Evolutionary conservation across 2,888 invertebrate species (phyloP), one percentile per base, ranked within the genome.

Genomic region (Platynereis dumerilii): DNA sequence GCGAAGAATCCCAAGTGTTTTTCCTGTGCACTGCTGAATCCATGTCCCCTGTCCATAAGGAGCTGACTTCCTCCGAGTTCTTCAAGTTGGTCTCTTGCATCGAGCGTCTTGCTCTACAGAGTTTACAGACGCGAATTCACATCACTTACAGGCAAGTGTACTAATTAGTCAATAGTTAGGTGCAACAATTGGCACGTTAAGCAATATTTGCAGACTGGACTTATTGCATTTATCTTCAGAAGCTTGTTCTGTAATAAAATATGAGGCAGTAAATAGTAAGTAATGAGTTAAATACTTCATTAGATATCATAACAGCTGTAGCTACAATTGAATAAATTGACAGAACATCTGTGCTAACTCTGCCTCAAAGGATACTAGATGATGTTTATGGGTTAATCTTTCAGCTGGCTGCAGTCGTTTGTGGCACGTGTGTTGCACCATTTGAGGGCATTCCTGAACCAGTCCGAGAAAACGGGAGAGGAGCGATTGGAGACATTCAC

Each of bases 381-480:
- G n/a, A n/a, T n/a, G n/a, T n/a, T n/a, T n/a, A n/a, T n/a, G n/a
- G n/a, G n/a, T n/a, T n/a, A n/a, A 7, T 52, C 5, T 52, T 54
- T 20, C 66, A 66, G 66, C 34, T 66, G 66, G 66, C 27, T 66
- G 24, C 58, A 66, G 27, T 58, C 62, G 20, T 66, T 62, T 34
- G 59, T 66, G 1, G 42, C 54, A 12, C 58, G 66, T 27, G 66
- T 66, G 7, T 29, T 66, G 29, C 66, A 66, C 44, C 66, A 66
- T 29, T 58, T 66, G 22, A 29, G 62, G 12, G 62, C 66, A 12
- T 66, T 66, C 58, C 66, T 66, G 45, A 63, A 29, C 24, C 66
- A 66, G 55, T 64, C 66, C n/a, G 66, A 66, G 29, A 66, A 58
- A 34, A 57, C 66, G 1, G 62, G 62, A 7, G 66, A 66, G 26